phyloP scores from a whole-genome alignment of 1,140 invertebrate genomes.

The Archegozetes longisetosus region DNA sequence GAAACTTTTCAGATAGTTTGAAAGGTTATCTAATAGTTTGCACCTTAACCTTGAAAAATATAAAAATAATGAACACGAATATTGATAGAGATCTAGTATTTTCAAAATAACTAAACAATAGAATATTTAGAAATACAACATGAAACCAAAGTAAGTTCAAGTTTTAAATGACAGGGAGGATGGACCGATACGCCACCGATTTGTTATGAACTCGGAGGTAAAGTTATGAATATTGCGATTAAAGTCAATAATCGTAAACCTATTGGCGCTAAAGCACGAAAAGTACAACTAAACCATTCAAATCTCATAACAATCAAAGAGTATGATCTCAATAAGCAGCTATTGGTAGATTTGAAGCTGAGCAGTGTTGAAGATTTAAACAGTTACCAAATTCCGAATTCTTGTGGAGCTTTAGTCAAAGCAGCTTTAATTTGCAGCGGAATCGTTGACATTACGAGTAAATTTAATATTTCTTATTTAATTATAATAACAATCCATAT shows the following conservation, averaged over 20 bases:
- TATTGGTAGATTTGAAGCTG: slow-evolving; percentile 20
- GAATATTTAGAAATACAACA: background rate
- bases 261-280: slow-evolving; percentile 32
- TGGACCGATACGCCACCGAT: slow-evolving; percentile 42
- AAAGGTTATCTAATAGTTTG: too few species aligned
- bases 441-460: background rate
- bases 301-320: slow-evolving; percentile 30
- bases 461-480: too few species aligned
- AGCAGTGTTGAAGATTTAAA: background rate
- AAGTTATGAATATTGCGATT: slow-evolving; percentile 27
- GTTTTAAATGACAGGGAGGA: too few species aligned
- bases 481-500: too few species aligned
- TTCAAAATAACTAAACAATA: too few species aligned
- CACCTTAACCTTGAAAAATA: too few species aligned
- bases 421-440: background rate
- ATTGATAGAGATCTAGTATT: too few species aligned
- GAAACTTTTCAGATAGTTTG: too few species aligned
- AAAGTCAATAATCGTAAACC: slow-evolving; percentile 33
- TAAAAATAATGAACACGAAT: too few species aligned
- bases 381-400: background rate
- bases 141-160: too few species aligned
- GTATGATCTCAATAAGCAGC: slow-evolving; percentile 31
- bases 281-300: slow-evolving; percentile 27
- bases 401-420: background rate
- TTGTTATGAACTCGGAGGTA: slow-evolving; percentile 38